Evolutionary conservation across 2,113 vertebrate genomes (phyloP).

Genomic region (Rhabdomys dilectus): DNA sequence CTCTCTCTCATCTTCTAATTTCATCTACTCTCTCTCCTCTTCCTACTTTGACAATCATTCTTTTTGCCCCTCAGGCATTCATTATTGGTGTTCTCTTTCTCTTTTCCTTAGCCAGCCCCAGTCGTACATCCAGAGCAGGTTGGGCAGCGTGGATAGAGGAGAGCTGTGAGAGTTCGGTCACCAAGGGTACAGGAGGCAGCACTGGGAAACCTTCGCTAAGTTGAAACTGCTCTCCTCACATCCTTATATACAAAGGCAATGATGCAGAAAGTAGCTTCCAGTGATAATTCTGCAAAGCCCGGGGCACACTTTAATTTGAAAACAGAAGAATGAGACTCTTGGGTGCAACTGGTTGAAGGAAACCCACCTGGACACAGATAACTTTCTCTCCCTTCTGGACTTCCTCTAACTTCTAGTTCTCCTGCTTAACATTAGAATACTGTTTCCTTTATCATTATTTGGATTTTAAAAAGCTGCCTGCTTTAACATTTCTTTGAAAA

Average conservation of each 20-base stretch:
- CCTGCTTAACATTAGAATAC: background rate
- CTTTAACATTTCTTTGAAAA: background rate
- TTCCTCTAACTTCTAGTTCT: background rate
- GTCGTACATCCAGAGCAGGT: background rate
- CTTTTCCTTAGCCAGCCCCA: background rate
- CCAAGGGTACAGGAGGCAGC: background rate
- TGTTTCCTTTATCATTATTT: background rate
- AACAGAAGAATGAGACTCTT: background rate
- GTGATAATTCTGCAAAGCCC: background rate
- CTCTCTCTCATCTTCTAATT: background rate
- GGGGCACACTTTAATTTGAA: too few relatives aligned
- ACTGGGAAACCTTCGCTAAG: background rate
- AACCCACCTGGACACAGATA: background rate
- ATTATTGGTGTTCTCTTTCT: background rate
- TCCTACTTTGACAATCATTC: background rate
- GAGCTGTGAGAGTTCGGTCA: background rate
- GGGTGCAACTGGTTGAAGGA: too few relatives aligned
- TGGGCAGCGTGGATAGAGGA: background rate
- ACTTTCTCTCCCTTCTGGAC: background rate
- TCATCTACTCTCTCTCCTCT: background rate
- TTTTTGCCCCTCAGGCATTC: background rate
- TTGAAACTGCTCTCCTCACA: background rate
- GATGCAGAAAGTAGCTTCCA: background rate
- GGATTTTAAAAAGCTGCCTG: background rate
- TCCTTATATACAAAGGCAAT: too few relatives aligned